Percentiles rank a stretch among this genome's conserved stretches.
Evolutionary conservation across 2,797 vertebrate species (phyloP).

Genomic region (Meriones psammophilus): DNA sequence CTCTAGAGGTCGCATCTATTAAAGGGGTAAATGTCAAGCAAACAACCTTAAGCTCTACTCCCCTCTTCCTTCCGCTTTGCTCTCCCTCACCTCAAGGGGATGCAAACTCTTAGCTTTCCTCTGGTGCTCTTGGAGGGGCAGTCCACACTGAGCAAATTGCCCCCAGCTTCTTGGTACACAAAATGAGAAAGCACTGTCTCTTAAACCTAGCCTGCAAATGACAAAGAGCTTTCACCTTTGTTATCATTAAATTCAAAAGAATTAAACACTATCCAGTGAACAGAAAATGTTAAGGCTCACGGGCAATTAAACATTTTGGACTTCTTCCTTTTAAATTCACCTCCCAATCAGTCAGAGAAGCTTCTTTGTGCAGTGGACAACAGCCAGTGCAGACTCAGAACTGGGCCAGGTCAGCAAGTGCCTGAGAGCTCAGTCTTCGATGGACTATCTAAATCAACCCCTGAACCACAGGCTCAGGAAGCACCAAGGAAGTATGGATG

Average conservation of each 20-base stretch:
- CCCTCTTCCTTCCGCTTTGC: neutral
- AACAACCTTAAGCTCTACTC: conserved; percentile 1
- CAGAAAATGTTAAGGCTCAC: neutral
- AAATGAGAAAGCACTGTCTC: neutral
- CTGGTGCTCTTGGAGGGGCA: neutral
- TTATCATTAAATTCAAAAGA: conserved; percentile 38
- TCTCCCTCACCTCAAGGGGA: neutral
- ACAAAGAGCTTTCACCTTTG: neutral
- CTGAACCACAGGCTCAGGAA: neutral
- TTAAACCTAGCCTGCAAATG: neutral
- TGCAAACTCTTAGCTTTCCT: neutral
- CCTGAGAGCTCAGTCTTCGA: too few species aligned
- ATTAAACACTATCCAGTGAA: neutral
- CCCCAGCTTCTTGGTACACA: neutral
- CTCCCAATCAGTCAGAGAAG: neutral
- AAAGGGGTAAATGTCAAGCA: conserved; percentile 11
- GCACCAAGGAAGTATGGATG: neutral
- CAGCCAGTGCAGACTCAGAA: neutral
- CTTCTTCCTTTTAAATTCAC: conserved; percentile 39
- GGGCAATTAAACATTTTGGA: conserved; percentile 9
- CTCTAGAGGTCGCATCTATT: neutral
- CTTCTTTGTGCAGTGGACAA: neutral
- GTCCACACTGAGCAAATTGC: neutral
- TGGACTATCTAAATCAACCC: neutral
- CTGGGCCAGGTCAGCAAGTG: neutral